These are phyloP conservation scores for Propithecus deckenii DNA, from an alignment of 2,797 vertebrate genomes.

Conservation along the genomic window DNA sequence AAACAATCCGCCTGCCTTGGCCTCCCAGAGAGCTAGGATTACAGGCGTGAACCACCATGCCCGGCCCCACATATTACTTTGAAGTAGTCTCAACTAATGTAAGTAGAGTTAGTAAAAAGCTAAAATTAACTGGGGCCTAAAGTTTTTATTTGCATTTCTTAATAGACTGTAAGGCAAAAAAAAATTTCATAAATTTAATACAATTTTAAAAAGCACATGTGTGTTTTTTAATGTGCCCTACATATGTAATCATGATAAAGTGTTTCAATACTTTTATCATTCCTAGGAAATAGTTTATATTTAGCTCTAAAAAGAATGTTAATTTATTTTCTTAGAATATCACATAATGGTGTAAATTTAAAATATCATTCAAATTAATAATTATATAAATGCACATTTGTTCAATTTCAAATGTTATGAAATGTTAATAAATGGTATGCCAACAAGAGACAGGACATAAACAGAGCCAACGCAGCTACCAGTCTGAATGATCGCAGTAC, in stretches of 20 bases:
- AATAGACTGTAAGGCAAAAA: not conserved
- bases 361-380: conserved; percentile 5
- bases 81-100: not conserved
- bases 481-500: conserved; percentile 96
- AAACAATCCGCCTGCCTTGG: no score
- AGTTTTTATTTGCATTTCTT: not conserved
- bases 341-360: not conserved
- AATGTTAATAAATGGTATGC: not conserved
- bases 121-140: not conserved
- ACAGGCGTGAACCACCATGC: no score
- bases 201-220: conserved; percentile 25
- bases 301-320: not conserved
- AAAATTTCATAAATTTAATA: not conserved
- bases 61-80: not conserved
- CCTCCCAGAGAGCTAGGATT: no score
- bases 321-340: conserved; percentile 16
- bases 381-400: not conserved
- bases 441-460: not conserved
- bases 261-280: conserved; percentile 2
- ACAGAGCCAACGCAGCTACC: conserved; percentile 86
- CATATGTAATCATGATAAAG: not conserved
- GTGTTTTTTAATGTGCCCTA: not conserved
- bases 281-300: conserved; percentile 13
- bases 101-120: not conserved
- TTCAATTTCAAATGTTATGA: not conserved